Evolutionary conservation across 1,140 invertebrate genomes (phyloP), one percentile per base, ranked within the genome.

Genomic region (Subanguina moxae): DNA sequence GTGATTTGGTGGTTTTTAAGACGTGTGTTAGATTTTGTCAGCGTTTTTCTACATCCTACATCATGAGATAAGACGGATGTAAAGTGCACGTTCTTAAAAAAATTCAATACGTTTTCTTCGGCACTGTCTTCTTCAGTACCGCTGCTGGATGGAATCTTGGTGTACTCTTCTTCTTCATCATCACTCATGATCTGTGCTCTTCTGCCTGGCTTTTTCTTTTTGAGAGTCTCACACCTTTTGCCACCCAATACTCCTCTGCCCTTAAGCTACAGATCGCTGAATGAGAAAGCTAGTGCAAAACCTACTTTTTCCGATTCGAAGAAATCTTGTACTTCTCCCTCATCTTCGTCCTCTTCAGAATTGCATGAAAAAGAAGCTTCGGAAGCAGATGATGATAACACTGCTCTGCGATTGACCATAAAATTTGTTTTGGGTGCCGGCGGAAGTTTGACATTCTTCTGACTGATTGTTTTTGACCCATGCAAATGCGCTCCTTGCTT

Each of bases 191-290:
- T 52, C n/a, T 52, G 3, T 5, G 48, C n/a, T 52, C 48, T 15
- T 52, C 48, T 21, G 48, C 48, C 48, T 52, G 23, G 48, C 15
- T 52, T 52, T 52, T 52, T 52, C n/a, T 25, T 52, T 52, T 3
- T 1, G 48, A 19, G 48, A 52, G 23, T 7, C 23, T 21, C 23
- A 1, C n/a, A 15, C 48, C 15, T 21, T 8, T 15, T 52, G n/a
- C 48, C 48, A 52, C 17, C 17, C 48, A 52, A 52, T 8, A 15
- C n/a, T 19, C n/a, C 23, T 52, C 17, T 52, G 8, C 48, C 48
- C 48, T 52, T 3, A 52, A 52, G 23, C 23, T 21, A 52, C 17
- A 3, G 32, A 38, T 3, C 23, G 8, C 23, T 7, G 17, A 3
- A 52, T 52, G 48, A 52, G 8, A 52, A 15, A 19, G 23, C n/a